A percentile compares a stretch with the other conserved stretches of the same genome.
Evolutionary conservation across 1,140 invertebrate genomes (phyloP).

Genomic region (Saccostrea glomerata): DNA sequence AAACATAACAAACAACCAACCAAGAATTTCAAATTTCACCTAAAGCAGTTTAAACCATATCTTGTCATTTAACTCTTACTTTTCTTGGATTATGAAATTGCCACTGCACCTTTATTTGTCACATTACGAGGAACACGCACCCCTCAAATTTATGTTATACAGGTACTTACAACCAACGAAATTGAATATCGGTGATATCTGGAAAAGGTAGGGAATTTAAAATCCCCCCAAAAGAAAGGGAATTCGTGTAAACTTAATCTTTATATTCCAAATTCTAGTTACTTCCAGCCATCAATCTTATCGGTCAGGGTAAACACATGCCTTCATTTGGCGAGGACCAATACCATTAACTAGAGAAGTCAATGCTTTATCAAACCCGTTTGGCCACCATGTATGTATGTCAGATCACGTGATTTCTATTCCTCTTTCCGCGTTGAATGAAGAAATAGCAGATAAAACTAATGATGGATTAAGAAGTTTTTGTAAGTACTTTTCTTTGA

Average conservation of each 20-base stretch:
- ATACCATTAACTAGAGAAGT: background rate
- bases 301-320: conserved; percentile 21
- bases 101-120: conserved; percentile 18
- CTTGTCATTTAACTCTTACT: background rate
- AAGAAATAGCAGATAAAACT: background rate
- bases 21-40: background rate
- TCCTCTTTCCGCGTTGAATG: background rate
- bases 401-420: background rate
- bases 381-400: background rate
- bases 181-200: background rate
- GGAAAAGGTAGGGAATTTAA: conserved; percentile 25
- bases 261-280: background rate
- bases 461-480: background rate
- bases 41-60: background rate
- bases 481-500: background rate
- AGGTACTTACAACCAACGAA: background rate
- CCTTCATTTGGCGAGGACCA: background rate
- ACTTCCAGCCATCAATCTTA: conserved; percentile 22
- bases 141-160: background rate
- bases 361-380: conserved; percentile 3
- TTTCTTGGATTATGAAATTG: background rate
- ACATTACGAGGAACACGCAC: conserved; percentile 22
- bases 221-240: background rate
- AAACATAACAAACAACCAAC: no score
- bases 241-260: conserved; percentile 21